Evolutionary conservation across 1,140 invertebrate genomes (phyloP).

Genomic region (Ridgeia piscesae): DNA sequence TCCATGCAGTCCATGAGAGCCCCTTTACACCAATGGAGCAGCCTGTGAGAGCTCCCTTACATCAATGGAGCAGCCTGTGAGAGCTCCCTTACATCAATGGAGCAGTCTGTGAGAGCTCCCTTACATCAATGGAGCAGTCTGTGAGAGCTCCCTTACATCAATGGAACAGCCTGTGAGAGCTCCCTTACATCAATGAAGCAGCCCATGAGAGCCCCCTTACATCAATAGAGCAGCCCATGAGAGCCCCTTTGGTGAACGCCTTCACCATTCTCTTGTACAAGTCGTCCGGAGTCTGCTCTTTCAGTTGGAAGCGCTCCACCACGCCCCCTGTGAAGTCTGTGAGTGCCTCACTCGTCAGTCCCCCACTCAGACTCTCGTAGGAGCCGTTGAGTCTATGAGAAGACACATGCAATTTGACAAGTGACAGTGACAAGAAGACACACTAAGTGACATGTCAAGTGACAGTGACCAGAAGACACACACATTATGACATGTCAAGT

Average conservation of each 20-base stretch:
- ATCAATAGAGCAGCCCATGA: constrained; percentile 94
- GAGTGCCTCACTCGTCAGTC: constrained; percentile 62
- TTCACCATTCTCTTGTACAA: constrained; percentile 85
- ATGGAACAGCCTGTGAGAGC: neutral
- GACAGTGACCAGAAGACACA: too few relatives aligned
- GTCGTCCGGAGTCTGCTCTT: constrained; percentile 60
- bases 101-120: too few relatives aligned
- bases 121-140: too few relatives aligned
- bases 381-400: constrained; percentile 38
- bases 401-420: neutral
- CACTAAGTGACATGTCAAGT: too few relatives aligned
- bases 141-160: too few relatives aligned
- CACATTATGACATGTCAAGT: too few relatives aligned
- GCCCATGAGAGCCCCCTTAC: constrained; percentile 56
- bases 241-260: constrained; percentile 83
- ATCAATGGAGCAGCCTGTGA: too few relatives aligned
- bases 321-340: constrained; percentile 60
- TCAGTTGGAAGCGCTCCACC: constrained; percentile 30
- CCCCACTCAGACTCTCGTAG: constrained; percentile 62
- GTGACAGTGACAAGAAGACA: too few relatives aligned
- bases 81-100: too few relatives aligned
- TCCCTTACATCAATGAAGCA: neutral
- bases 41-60: too few relatives aligned
- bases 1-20: neutral
- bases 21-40: too few relatives aligned